phyloP scores from a whole-genome alignment of 2,888 invertebrate genomes.

The Polydesmus complanatus region DNA sequence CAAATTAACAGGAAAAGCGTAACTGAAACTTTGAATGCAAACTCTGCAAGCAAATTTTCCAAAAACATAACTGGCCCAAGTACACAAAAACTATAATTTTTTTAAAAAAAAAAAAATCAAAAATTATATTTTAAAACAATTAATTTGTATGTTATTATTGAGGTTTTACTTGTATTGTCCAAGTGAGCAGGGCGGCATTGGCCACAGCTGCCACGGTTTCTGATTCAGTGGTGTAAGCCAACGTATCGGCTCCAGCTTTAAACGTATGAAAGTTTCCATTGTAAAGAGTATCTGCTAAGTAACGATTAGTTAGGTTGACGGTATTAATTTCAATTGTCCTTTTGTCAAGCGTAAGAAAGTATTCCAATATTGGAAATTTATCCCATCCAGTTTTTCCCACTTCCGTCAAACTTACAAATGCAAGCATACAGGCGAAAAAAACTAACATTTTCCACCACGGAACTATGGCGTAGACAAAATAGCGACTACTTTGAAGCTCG shows the following conservation, averaged over 20 bases:
- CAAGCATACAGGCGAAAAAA: conserved; percentile 59
- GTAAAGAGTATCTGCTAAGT: neutral
- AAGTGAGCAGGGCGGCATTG: neutral
- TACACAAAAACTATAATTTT: neutral
- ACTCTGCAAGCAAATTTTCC: conserved; percentile 40
- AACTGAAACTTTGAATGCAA: conserved; percentile 35
- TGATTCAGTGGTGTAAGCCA: neutral
- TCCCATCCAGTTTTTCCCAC: conserved; percentile 34
- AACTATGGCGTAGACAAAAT: conserved; percentile 78
- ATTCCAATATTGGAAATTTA: conserved; percentile 57
- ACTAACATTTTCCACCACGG: conserved; percentile 79
- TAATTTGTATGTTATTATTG: neutral
- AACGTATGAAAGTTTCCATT: neutral
- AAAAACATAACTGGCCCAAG: conserved; percentile 24
- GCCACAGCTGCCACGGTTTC: neutral
- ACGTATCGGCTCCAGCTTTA: no score
- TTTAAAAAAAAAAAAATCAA: neutral
- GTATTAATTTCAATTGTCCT: neutral
- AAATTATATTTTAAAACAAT: neutral
- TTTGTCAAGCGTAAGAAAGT: conserved; percentile 49
- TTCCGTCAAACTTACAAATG: conserved; percentile 49
- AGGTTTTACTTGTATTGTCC: neutral
- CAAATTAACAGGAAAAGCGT: conserved; percentile 34
- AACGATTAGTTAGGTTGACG: conserved; percentile 51
- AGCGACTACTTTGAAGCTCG: conserved; percentile 48